phyloP scores from a whole-genome alignment of 2,888 invertebrate genomes.

The Himalopsyche tibetana region DNA sequence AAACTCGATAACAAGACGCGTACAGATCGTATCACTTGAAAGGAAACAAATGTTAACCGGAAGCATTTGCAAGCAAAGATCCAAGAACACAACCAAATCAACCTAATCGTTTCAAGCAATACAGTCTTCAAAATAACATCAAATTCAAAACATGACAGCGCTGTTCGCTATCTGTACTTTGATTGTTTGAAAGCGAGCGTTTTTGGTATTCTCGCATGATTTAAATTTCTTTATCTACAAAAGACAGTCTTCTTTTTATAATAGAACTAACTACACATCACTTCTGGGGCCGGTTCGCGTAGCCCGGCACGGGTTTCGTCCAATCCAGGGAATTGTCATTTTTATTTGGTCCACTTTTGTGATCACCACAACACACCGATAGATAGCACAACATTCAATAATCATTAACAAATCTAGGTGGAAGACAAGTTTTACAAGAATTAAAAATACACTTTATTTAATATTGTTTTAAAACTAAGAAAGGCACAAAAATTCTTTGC shows the following conservation, averaged over 20 bases:
- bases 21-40: neutral
- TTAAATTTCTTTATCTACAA: slow-evolving; percentile 32
- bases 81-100: too few species aligned
- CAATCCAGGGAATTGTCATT: slow-evolving; percentile 36
- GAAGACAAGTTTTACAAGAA: slow-evolving; percentile 3
- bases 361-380: slow-evolving; percentile 20
- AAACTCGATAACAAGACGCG: neutral
- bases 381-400: slow-evolving; percentile 37
- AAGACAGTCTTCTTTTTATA: slow-evolving; percentile 38
- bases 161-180: neutral
- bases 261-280: slow-evolving; percentile 38
- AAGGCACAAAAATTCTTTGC: neutral
- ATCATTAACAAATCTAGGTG: neutral
- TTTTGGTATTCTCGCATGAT: slow-evolving; percentile 34
- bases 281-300: slow-evolving; percentile 5
- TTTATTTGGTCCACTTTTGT: slow-evolving; percentile 25
- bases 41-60: neutral
- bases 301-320: neutral
- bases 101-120: neutral
- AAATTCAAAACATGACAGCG: neutral
- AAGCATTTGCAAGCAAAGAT: neutral
- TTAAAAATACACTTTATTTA: neutral
- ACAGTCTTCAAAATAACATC: neutral
- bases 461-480: slow-evolving; percentile 18
- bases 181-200: slow-evolving; percentile 7